Evolutionary conservation across 2,888 invertebrate species (phyloP), one percentile per base, ranked within the genome.

Genomic region (Epicampocera succincta): DNA sequence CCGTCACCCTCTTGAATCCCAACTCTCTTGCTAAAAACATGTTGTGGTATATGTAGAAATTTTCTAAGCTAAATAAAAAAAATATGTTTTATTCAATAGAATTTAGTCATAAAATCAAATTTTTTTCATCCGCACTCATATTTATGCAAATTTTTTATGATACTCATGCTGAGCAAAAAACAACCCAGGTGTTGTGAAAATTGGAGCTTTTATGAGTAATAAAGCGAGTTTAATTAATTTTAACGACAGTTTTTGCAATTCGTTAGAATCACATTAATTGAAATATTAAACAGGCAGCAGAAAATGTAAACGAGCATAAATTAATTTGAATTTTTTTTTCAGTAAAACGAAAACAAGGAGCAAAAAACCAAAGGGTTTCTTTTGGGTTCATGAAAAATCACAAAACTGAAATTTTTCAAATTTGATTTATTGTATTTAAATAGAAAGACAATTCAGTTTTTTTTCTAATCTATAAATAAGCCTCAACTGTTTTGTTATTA

Each of bases 31-130:
- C 52, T 46, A 15, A 46, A 12, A 38, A 46, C 33, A 38, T 56
- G n/a, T 19, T 52, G 33, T 54, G 21, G 21, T 73, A 63, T 63
- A 46, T 46, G 54, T 19, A 42, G 54, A 73, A 73, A 44, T 48
- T 66, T 66, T 74, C 19, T 50, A 75, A 75, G 56, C 66, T 75
- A 58, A 75, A 65, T 74, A 56, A n/a, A n/a, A 46, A 25, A n/a
- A 42, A 69, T 44, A 17, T 58, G 17, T 58, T 66, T 66, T 15
- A 40, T 74, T 66, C 58, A 74, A 74, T 74, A 42, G 66, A 58
- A 58, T 66, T 74, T 54, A 66, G 65, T 74, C 73, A 65, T 38
- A 63, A 73, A 63, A 46, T 63, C n/a, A 12, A 15, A 15, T 58
- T 56, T 21, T 11, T 42, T 54, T 13, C 15, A 1, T 25, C 11